Base-by-base conservation (phyloP, 35 echinoderm and acorn worm species). In the Amphiura filiformis region DNA sequence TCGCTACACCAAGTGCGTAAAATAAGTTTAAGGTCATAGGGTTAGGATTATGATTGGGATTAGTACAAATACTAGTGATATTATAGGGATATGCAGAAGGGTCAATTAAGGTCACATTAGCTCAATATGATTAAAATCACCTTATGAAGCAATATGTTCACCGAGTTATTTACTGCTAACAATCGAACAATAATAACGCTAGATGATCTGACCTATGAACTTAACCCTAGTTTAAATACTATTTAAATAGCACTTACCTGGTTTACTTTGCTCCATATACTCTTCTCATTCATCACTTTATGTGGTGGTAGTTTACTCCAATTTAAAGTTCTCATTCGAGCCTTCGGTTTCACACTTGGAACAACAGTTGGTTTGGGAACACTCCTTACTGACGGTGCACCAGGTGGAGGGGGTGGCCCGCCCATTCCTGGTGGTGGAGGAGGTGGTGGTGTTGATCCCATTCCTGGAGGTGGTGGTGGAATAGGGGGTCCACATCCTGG, bases 281-380 rank as follows among this genome's bases (percentile, higher is more conserved):
- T 99, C 80, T 99, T 87, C 20, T 86, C 89, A n/a, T 82, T 87
- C 83, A 97, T 93, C 65, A 95, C 90, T 88, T 90, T 94, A 2
- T 94, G 86, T 20, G 87, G 89, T 36, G 96, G 81, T 22, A 99
- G 65, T 84, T 99, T 99, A 86, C 90, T 94, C 96, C 96, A 99
- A 57, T 99, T 99, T 18, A 99, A 56, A 30, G 96, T 94, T 65
- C 87, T 94, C 96, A 99, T 99, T 79, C 90, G 86, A 15, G 90
- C 82, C 87, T 94, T 99, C 76, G 96, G 96, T 85, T 90, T 94
- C 23, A 94, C 88, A 80, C 76, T 92, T 4, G 96, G 96, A 70
- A 97, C 90, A 32, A 87, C 96, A 31, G 84, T 34, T n/a, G 96
- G 89, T 35, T 47, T 80, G 13, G 91, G 81, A 36, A 86, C 32